Conservation (phyloP, 2,888 invertebrate species). For the Heliconius aoede region DNA sequence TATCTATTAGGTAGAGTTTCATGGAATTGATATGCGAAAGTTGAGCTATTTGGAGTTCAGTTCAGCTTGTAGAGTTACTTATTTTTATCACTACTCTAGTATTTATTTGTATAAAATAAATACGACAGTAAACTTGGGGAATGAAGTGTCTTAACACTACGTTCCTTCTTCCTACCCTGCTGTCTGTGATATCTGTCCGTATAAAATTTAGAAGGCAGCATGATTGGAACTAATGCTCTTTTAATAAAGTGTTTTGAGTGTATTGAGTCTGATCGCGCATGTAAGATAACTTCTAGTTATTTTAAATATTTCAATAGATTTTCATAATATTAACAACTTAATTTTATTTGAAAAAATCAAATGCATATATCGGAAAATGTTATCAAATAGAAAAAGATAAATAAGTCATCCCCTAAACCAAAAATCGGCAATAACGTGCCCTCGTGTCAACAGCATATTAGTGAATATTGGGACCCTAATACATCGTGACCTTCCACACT, state of each 20-base stretch:
- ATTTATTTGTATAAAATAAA: too few relatives aligned
- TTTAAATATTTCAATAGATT: not conserved
- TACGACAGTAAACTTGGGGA: too few relatives aligned
- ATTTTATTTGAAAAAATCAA: not conserved
- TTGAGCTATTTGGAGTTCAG: not conserved
- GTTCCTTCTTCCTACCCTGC: too few relatives aligned
- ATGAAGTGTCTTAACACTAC: too few relatives aligned
- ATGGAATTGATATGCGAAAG: conserved; percentile 25
- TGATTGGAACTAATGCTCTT: not conserved
- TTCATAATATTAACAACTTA: not conserved
- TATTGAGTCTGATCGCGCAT: not conserved
- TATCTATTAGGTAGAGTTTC: conserved; percentile 30
- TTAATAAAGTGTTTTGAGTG: not conserved
- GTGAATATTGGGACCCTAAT: conserved; percentile 65
- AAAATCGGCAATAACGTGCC: conserved; percentile 76
- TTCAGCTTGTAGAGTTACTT: too few relatives aligned
- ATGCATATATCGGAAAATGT: conserved; percentile 54
- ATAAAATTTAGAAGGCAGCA: not conserved
- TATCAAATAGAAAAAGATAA: conserved; percentile 76
- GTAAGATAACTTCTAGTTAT: not conserved
- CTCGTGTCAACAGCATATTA: conserved; percentile 80
- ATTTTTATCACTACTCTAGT: not conserved
- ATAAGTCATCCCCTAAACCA: conserved; percentile 73
- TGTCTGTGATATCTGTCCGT: not conserved
- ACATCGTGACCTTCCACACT: conserved; percentile 50